These are phyloP conservation scores for Rhinichthys osculus DNA, from an alignment of 2,797 vertebrate genomes.

Conservation along the genomic window DNA sequence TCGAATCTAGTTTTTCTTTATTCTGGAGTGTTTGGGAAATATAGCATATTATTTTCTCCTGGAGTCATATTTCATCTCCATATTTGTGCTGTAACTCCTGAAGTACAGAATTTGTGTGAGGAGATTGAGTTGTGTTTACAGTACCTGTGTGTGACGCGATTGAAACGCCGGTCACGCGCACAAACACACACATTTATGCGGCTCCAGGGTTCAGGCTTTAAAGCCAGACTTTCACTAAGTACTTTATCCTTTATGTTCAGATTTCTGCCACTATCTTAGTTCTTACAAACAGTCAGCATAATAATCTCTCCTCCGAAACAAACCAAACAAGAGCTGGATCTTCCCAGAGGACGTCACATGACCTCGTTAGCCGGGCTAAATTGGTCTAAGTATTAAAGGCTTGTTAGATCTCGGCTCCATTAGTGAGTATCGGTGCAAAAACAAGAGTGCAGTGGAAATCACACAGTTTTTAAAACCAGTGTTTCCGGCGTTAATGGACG, in stretches of 20 bases:
- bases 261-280: neutral
- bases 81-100: neutral
- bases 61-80: neutral
- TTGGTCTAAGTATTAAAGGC: constrained; percentile 60
- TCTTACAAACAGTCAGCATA: neutral
- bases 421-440: constrained; percentile 48
- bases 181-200: neutral
- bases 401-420: constrained; percentile 64
- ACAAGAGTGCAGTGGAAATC: constrained; percentile 49
- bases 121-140: neutral
- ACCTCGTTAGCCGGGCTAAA: constrained; percentile 48
- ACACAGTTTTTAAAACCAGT: neutral
- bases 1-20: neutral
- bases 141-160: neutral
- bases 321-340: constrained; percentile 47
- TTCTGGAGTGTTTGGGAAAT: neutral
- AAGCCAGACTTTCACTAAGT: neutral
- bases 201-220: neutral
- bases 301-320: constrained; percentile 1
- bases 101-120: neutral
- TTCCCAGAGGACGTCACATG: constrained; percentile 31
- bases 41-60: neutral
- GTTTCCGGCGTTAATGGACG: constrained; percentile 62
- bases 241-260: neutral
- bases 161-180: neutral